Conservation (phyloP, 2,888 invertebrate genomes). For the Leptopterna dolabrata region DNA sequence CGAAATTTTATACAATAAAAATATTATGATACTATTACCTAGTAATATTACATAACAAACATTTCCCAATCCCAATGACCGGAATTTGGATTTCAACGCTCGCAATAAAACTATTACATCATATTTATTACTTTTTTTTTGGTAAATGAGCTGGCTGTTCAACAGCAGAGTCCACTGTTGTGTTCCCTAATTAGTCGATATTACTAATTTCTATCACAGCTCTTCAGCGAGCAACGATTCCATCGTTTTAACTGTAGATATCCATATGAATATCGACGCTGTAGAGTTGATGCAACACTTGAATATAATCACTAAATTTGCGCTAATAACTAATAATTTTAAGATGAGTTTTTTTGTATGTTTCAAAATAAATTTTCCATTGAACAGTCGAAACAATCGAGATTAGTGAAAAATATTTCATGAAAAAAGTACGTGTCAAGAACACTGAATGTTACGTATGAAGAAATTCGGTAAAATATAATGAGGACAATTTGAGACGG, state of each 20-base stretch:
- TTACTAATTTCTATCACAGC: not conserved
- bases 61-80: too few species aligned
- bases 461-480: not conserved
- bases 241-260: not conserved
- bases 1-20: too few species aligned
- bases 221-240: not conserved
- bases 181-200: not conserved
- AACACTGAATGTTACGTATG: too few species aligned
- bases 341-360: not conserved
- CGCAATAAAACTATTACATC: too few species aligned
- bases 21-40: too few species aligned
- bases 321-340: not conserved
- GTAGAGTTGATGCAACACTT: not conserved
- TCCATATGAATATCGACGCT: too few species aligned
- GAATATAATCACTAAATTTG: not conserved
- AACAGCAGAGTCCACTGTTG: not conserved
- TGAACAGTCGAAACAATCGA: too few species aligned
- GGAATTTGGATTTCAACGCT: too few species aligned
- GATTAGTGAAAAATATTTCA: too few species aligned
- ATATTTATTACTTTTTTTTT: not conserved
- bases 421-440: too few species aligned
- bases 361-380: too few species aligned
- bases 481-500: not conserved
- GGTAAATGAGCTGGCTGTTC: not conserved
- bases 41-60: too few species aligned